phyloP scores from a whole-genome alignment of 2,888 invertebrate genomes.

The Eupithecia inturbata region DNA sequence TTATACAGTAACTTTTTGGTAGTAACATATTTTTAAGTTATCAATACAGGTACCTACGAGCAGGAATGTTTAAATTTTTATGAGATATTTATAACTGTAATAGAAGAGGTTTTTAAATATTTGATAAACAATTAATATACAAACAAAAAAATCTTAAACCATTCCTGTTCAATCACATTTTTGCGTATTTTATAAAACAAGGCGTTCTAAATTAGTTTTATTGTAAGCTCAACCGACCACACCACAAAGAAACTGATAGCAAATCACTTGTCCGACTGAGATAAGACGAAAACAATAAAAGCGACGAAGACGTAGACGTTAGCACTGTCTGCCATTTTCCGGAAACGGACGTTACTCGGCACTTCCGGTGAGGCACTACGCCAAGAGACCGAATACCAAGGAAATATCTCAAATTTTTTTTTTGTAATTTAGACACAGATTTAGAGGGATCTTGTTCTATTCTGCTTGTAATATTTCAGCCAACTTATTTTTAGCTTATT shows the following conservation, averaged over 20 bases:
- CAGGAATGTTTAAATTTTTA: too few species aligned
- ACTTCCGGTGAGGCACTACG: slow-evolving; percentile 69
- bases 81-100: too few species aligned
- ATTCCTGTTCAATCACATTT: too few species aligned
- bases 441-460: neutral
- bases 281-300: slow-evolving; percentile 64
- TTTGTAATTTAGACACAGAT: neutral
- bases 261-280: slow-evolving; percentile 41
- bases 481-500: too few species aligned
- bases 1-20: neutral
- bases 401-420: slow-evolving; percentile 7
- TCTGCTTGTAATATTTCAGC: neutral
- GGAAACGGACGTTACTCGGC: slow-evolving; percentile 77
- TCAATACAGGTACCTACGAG: too few species aligned
- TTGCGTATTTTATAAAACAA: neutral
- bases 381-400: slow-evolving; percentile 52
- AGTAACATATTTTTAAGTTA: too few species aligned
- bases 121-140: too few species aligned
- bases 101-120: too few species aligned
- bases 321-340: slow-evolving; percentile 64
- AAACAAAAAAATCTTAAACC: too few species aligned
- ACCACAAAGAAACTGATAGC: slow-evolving; percentile 18
- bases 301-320: slow-evolving; percentile 60
- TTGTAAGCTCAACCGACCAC: neutral
- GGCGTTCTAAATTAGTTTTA: neutral